Evolutionary conservation across 2,888 invertebrate species (phyloP), one percentile per base, ranked within the genome.

Genomic region (Pristionchus maxplancki): DNA sequence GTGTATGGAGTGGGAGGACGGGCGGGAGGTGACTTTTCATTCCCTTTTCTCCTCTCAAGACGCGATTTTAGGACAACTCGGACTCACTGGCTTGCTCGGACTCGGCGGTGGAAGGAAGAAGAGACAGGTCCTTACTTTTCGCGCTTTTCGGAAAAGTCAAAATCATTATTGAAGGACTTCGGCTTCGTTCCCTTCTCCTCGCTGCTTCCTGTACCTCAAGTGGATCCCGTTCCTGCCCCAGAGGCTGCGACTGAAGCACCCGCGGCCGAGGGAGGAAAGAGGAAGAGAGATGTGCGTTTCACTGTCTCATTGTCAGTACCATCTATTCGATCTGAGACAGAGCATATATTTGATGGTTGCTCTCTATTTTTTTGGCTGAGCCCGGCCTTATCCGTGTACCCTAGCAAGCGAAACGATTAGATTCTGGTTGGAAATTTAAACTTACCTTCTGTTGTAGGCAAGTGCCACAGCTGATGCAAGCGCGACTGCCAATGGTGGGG

Each of bases 31-130:
- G 34, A 37, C 6, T 64, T 64, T 28, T 5, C 62, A 11, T 44
- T 44, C 44, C 8, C 11, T 53, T 53, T 58, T 58, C n/a, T n/a
- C n/a, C n/a, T n/a, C n/a, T n/a, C n/a, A n/a, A n/a, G n/a, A n/a
- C n/a, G 53, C 6, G 24, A 20, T 13, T 37, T 34, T 31, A 71
- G 71, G 71, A 2, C 37, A 71, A 71, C 37, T 71, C 37, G 71
- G 71, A 20, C 71, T 71, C 15, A 34, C 71, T 24, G 34, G 37
- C 20, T 20, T 71, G 34, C 71, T 71, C 71, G 71, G 71, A 34
- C 71, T 71, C 8, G 71, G 71, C 37, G 20, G 67, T 37, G 67
- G 71, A 15, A 64, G 71, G 37, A 71, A 71, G 71, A 71, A 71
- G 71, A 37, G 71, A 71, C 71, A 71, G 71, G 71, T 71, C 24